Percentiles rank a stretch among this genome's conserved stretches.
Conservation (phyloP, 1,140 invertebrate genomes). For the Vollenhovia emeryi region DNA sequence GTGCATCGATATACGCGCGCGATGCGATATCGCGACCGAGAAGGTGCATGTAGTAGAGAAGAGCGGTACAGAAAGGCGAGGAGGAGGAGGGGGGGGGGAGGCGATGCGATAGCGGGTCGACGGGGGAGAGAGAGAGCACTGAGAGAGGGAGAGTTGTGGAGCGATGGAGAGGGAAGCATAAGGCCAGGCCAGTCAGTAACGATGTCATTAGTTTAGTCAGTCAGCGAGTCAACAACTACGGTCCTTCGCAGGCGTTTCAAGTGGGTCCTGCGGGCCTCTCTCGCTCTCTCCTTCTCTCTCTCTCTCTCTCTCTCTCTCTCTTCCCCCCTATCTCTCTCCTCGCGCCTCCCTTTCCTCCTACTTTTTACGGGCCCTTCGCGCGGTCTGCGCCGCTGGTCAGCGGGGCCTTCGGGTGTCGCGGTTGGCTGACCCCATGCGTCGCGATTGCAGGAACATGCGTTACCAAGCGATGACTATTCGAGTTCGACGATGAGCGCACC, state of each 20-base stretch:
- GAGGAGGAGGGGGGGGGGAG: constrained; percentile 1
- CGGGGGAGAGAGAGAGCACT: not conserved
- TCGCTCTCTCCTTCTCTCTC: not conserved
- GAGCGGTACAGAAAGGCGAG: not conserved
- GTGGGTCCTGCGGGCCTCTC: constrained; percentile 56
- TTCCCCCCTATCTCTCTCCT: not conserved
- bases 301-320: not conserved
- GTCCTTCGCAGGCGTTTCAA: constrained; percentile 73
- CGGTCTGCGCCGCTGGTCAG: constrained; percentile 52
- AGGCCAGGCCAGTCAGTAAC: constrained; percentile 82
- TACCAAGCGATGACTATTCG: constrained; percentile 34
- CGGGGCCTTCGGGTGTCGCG: constrained; percentile 23
- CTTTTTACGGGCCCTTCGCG: constrained; percentile 58
- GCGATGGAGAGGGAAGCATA: constrained; percentile 68
- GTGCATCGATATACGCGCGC: constrained; percentile 57
- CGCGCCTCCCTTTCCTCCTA: not conserved
- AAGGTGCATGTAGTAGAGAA: constrained; percentile 50
- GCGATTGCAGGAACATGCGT: constrained; percentile 31
- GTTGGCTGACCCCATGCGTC: constrained; percentile 26
- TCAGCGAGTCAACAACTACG: constrained; percentile 82
- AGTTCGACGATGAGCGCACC: not conserved
- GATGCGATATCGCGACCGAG: constrained; percentile 51
- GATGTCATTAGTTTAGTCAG: constrained; percentile 84
- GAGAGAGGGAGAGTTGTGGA: constrained; percentile 22
- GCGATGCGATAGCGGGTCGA: constrained; percentile 24